These are phyloP conservation scores for Perognathus longimembris DNA, from an alignment of 2,113 vertebrate genomes.

Conservation along the genomic window DNA sequence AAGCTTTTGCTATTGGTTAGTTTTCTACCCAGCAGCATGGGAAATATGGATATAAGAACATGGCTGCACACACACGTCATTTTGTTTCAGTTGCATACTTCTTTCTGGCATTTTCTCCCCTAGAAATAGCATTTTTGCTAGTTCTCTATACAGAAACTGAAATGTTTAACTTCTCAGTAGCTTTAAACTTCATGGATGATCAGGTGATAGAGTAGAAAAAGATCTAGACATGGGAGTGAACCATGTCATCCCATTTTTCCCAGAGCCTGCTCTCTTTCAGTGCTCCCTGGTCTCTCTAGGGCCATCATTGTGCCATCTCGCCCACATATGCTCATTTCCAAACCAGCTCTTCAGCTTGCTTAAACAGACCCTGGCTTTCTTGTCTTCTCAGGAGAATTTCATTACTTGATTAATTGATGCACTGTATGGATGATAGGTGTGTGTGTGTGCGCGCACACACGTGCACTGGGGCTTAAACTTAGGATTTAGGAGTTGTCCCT, in stretches of 20 bases:
- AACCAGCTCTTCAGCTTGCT: not conserved
- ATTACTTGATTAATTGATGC: conserved; percentile 8
- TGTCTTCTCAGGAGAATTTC: not conserved
- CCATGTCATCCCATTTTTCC: not conserved
- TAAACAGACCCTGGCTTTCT: not conserved
- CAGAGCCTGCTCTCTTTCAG: not conserved
- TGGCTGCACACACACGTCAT: not conserved
- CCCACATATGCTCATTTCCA: not conserved
- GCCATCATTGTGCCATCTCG: not conserved
- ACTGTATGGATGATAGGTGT: too few species aligned
- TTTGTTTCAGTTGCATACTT: not conserved
- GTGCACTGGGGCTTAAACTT: conserved; percentile 1
- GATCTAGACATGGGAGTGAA: not conserved
- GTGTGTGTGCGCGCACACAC: too few species aligned
- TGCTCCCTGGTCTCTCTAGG: not conserved
- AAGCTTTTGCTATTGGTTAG: not conserved
- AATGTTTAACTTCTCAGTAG: not conserved
- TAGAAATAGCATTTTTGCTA: not conserved
- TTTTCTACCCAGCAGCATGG: not conserved
- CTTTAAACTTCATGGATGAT: not conserved
- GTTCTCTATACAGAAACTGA: not conserved
- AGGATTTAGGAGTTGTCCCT: not conserved
- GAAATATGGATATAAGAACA: not conserved
- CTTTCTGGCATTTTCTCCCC: not conserved
- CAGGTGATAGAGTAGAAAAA: not conserved